Evolutionary conservation across 1,140 invertebrate genomes (phyloP).

Genomic region (Macrotrachela quadricornifera): DNA sequence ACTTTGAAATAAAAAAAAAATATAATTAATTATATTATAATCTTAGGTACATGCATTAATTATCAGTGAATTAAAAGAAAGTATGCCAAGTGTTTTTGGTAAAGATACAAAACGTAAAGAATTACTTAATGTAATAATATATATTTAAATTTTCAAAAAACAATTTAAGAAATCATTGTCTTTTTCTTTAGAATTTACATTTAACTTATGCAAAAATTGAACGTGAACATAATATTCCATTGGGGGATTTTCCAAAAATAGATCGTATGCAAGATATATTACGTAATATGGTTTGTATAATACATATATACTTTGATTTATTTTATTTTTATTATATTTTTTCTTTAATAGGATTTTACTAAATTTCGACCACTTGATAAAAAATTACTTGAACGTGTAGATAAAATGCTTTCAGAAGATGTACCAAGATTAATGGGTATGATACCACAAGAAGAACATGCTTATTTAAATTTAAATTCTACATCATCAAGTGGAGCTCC

Average conservation of each 20-base stretch:
- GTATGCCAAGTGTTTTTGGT: conserved; percentile 84
- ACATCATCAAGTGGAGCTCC: too few species aligned
- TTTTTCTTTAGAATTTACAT: conserved; percentile 45
- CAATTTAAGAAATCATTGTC: too few species aligned
- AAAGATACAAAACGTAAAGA: conserved; percentile 88
- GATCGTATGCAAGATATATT: conserved; percentile 67
- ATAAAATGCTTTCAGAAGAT: conserved; percentile 83
- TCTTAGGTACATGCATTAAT: conserved; percentile 77
- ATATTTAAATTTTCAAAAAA: too few species aligned
- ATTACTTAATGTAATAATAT: conserved; percentile 50
- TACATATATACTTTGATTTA: too few species aligned
- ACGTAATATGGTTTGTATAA: neutral
- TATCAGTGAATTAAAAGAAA: conserved; percentile 71
- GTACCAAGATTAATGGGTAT: conserved; percentile 79
- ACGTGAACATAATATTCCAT: conserved; percentile 62
- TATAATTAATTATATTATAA: too few species aligned
- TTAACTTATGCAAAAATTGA: conserved; percentile 62
- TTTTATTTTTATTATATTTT: neutral
- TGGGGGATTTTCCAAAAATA: conserved; percentile 86
- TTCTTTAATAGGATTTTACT: conserved; percentile 61
- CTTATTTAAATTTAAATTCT: too few species aligned
- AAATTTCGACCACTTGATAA: conserved; percentile 82
- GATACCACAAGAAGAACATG: conserved; percentile 65
- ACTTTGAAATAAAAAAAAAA: neutral
- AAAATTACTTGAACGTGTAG: conserved; percentile 73